Base-by-base conservation (phyloP, 2,113 vertebrate species). In the Anas platyrhynchos region DNA sequence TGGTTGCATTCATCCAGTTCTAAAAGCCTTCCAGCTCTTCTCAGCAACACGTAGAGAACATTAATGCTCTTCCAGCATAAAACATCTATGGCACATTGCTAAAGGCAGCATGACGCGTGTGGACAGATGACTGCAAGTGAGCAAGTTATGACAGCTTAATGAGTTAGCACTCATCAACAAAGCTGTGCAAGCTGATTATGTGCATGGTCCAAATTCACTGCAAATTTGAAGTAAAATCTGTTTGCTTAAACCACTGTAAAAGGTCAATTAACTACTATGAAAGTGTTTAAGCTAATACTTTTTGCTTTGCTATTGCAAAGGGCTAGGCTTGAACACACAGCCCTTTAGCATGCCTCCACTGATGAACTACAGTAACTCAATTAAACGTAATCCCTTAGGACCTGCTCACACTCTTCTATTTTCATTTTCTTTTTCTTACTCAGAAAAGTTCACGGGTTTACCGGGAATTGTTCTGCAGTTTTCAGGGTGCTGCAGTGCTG, bases 241-340 rank as follows among this genome's bases (percentile, higher is more conserved):
- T 89, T 97, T 96, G 91, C 74, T 89, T 89, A 95, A 95, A 91
- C 80, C 58, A 54, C 86, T 89, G 73, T 82, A 86, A 96, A 96
- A 96, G 91, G 91, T 95, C 86, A 82, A 54, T 93, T 96, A 86
- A 88, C 80, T 88, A 29, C 76, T n/a, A 75, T 16, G 46, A 32
- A 84, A 88, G 73, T 41, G 73, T 78, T 74, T 72, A 78, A 86
- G 83, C 68, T 81, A 52, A 88, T 82, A 62, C 52, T 56, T 93
- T 67, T 71, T 67, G 26, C 63, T 77, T 56, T 12, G 32, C 23
- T 50, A 36, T 58, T 62, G 59, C 55, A 52, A 63, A 88, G 61
- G 76, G 54, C 63, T 80, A 66, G 71, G 29, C 72, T 62, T 41
- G 79, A 80, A 74, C 68, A 81, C 0, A 5, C 29, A 92, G 56